These are phyloP conservation scores for Heliconius cydno DNA, from an alignment of 2,888 invertebrate genomes.

Conservation along the genomic window DNA sequence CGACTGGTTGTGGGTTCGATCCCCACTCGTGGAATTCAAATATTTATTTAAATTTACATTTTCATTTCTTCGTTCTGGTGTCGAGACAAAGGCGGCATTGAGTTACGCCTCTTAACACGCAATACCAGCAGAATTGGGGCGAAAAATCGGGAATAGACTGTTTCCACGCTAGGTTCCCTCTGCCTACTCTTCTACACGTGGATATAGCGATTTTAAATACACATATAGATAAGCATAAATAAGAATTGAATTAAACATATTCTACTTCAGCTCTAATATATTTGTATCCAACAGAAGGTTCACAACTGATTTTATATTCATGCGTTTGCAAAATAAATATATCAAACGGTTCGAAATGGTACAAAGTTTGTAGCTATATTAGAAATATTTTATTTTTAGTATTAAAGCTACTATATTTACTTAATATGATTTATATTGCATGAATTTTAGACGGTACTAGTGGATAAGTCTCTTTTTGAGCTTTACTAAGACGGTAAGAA, in stretches of 20 bases:
- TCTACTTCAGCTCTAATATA: slow-evolving; percentile 5
- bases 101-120: too few relatives aligned
- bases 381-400: slow-evolving; percentile 15
- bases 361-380: slow-evolving; percentile 25
- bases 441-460: background rate
- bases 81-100: too few relatives aligned
- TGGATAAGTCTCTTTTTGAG: background rate
- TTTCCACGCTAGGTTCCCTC: too few relatives aligned
- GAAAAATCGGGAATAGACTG: too few relatives aligned
- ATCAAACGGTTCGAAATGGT: slow-evolving; percentile 21
- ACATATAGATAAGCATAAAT: background rate
- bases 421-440: background rate
- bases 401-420: too few relatives aligned
- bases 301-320: slow-evolving; percentile 38
- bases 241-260: background rate
- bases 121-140: too few relatives aligned
- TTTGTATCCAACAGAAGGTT: slow-evolving; percentile 29
- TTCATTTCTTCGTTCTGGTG: too few relatives aligned
- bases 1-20: too few relatives aligned
- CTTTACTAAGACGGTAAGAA: background rate
- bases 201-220: background rate
- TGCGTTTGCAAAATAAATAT: slow-evolving; percentile 33
- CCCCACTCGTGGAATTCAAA: too few relatives aligned
- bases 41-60: too few relatives aligned
- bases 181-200: too few relatives aligned